Base-by-base conservation (phyloP, 1,140 invertebrate species). In the Drosophila persimilis region DNA sequence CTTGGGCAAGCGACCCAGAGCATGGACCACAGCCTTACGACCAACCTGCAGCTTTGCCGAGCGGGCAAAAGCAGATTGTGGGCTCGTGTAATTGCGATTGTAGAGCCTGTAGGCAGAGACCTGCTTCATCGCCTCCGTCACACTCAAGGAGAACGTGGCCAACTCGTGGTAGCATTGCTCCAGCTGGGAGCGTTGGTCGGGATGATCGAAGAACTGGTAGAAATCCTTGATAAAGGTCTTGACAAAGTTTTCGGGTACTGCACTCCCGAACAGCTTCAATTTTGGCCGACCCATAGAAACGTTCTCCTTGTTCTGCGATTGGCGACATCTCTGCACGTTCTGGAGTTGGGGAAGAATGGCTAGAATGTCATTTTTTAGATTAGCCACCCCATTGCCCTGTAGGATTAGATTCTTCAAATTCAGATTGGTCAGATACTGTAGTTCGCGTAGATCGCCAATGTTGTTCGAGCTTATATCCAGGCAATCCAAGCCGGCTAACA, bases 401-500 rank as follows among this genome's bases (percentile, higher is more conserved):
- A 81, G 6, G 6, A 59, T 35, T 3, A 81, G 6, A 1, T 35
- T 55, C 6, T 51, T 13, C 1, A 81, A 11, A 0, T 20, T 6
- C 2, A 73, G 22, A 1, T 58, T 6, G 1, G 13, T 8, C 6
- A 81, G 15, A 31, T 52, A 51, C 2, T 55, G 29, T 0, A 81
- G 55, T 13, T 81, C 73, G 6, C 0, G 29, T 9, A 61, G 17
- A 1, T 56, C 55, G 0, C 39, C 15, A 8, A 81, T 73, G 1
- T 50, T 39, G 41, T 81, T 81, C 8, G 20, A 50, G 46, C 69
- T 73, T 2, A 81, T 35, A 31, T 81, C 78, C 3, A 81, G 20
- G 13, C 31, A 44, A 7, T 77, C 44, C n/a, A 81, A 48, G 4
- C 9, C 9, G 5, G 56, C 22, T 11, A 77, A 45, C 20, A 11